phyloP scores from a whole-genome alignment of 2,113 vertebrate species.

The Tretioscincus oriximinensis region DNA sequence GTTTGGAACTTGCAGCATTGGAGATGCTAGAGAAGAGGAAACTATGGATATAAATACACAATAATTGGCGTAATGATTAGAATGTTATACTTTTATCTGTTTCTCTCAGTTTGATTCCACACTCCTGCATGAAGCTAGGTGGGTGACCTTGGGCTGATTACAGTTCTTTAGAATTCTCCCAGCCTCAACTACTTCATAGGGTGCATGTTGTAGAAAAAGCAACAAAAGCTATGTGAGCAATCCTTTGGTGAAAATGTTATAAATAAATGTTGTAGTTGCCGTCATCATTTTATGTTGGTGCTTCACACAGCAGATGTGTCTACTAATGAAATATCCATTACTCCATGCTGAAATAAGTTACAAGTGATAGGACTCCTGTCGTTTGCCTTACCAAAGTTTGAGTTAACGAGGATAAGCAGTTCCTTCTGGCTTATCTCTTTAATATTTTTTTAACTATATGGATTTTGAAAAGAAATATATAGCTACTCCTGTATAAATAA shows the following conservation, averaged over 20 bases:
- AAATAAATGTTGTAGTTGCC: no score
- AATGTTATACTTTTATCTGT: no score
- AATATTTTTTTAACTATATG: neutral
- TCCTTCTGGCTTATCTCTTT: neutral
- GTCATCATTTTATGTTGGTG: neutral
- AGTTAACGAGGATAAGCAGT: neutral
- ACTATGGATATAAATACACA: neutral
- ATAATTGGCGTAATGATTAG: no score
- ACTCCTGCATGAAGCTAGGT: no score
- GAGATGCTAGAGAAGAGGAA: neutral
- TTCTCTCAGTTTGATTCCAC: no score
- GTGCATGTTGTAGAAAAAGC: no score
- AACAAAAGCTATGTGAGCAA: no score
- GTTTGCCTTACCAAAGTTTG: neutral
- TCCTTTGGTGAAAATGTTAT: no score
- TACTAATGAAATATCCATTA: neutral
- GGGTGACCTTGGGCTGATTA: no score
- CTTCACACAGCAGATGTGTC: neutral
- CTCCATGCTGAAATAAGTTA: neutral
- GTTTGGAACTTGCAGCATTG: neutral
- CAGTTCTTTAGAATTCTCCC: no score
- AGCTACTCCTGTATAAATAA: no score
- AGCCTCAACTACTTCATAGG: no score
- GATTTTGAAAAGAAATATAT: slow-evolving; percentile 2
- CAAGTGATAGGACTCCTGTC: neutral